Base-by-base conservation (phyloP, 2,888 invertebrate species). In the Acrobeloides nanus region DNA sequence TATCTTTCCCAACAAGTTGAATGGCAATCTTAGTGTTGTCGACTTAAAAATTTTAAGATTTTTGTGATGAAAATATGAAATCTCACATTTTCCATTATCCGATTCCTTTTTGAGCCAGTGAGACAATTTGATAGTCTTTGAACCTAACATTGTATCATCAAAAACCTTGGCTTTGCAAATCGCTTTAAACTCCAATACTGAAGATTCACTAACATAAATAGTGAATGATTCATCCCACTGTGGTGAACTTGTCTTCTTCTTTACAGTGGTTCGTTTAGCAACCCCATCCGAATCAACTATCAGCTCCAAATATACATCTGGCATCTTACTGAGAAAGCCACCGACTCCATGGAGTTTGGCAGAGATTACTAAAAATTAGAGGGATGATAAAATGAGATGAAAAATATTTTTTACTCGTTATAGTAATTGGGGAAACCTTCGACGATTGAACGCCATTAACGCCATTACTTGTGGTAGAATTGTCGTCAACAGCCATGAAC, bases 221-320 rank as follows among this genome's bases (percentile, higher is more conserved):
- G 54, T 48, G 43, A 70, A 45, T 6, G 43, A 17, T 38, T 73
- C 73, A 15, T 72, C 68, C 72, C 73, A 74, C 46, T 68, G 61
- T 1, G 72, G 72, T 20, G 57, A 31, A 29, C 38, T 51, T 10
- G 65, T 67, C 52, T 66, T 67, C 58, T 72, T 73, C 51, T 70
- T 68, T 2, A 62, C 54, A 6, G 54, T 43, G 21, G 73, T 70
- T 39, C 57, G 59, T 44, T 63, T 65, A 4, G 57, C 42, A 21
- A 41, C 27, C 10, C 29, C 34, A 6, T 47, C 53, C 12, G 50
- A 42, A 32, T 74, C 73, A 10, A 64, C 61, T 6, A 52, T 44
- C 20, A 68, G 34, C 50, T 73, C 73, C 8, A 64, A 61, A 55
- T 71, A 73, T n/a, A 57, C 56, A 47, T 70, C 69, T 17, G 66